A percentile compares a stretch with the other conserved stretches of the same genome.
Evolutionary conservation across 2,888 invertebrate genomes (phyloP).

Genomic region (Lasioglossum villosulum): DNA sequence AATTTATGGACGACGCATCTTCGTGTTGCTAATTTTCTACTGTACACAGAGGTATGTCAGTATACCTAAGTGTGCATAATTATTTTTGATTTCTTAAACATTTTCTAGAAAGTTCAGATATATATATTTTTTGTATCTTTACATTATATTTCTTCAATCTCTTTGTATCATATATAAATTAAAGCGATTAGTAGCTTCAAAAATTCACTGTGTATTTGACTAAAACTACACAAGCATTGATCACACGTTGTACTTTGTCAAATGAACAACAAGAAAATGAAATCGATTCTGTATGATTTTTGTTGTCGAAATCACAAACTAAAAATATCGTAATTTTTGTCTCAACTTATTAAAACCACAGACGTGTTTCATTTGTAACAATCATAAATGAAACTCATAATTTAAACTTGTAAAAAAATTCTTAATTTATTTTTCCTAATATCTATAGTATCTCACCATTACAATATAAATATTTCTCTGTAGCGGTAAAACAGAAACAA

Average conservation of each 20-base stretch:
- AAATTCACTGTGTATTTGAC: slow-evolving; percentile 50
- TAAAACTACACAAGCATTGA: slow-evolving; percentile 61
- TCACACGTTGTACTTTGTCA: slow-evolving; percentile 48
- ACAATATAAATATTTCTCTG: slow-evolving; percentile 64
- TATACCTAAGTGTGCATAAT: slow-evolving; percentile 55
- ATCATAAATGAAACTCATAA: slow-evolving; percentile 62
- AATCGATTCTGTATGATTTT: slow-evolving; percentile 37
- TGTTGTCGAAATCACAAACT: slow-evolving; percentile 3
- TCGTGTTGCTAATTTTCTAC: slow-evolving; percentile 64
- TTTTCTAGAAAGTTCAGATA: slow-evolving; percentile 45
- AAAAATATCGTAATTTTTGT: not conserved
- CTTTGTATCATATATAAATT: slow-evolving; percentile 51
- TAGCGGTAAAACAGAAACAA: slow-evolving; percentile 63
- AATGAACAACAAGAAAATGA: slow-evolving; percentile 42
- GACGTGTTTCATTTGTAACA: slow-evolving; percentile 22
- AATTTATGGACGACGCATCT: slow-evolving; percentile 73
- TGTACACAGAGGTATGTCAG: slow-evolving; percentile 56
- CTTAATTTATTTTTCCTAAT: slow-evolving; percentile 65
- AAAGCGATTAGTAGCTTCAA: slow-evolving; percentile 49
- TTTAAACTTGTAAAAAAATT: slow-evolving; percentile 64
- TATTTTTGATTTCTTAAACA: slow-evolving; percentile 65
- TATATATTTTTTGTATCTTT: slow-evolving; percentile 38
- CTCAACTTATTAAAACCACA: slow-evolving; percentile 15
- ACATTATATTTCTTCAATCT: slow-evolving; percentile 59
- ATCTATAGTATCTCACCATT: slow-evolving; percentile 58